phyloP scores from a whole-genome alignment of 1,140 invertebrate species.

The Drosophila lowei region DNA sequence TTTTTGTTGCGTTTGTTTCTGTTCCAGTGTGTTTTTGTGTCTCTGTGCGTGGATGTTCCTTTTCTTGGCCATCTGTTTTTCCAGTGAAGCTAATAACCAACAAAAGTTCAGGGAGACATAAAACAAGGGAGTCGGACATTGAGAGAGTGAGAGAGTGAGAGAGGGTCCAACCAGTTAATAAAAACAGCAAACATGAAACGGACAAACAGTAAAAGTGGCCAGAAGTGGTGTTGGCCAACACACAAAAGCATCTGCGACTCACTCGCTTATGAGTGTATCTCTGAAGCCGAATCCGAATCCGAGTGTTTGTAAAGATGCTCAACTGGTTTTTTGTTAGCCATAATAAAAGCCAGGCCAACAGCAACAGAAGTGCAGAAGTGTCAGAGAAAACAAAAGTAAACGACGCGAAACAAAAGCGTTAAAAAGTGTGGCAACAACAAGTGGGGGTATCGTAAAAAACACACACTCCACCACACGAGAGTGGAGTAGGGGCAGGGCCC shows the following conservation, averaged over 20 bases:
- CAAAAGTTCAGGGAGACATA: not conserved
- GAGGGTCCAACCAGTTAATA: slow-evolving; percentile 36
- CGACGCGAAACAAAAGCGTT: slow-evolving; percentile 65
- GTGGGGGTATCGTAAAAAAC: slow-evolving; percentile 30
- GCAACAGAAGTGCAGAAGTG: slow-evolving; percentile 15
- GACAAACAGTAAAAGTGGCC: slow-evolving; percentile 53
- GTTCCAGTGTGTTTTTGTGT: not conserved
- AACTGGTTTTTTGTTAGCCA: slow-evolving; percentile 60
- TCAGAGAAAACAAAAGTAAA: slow-evolving; percentile 67
- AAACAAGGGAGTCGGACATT: slow-evolving; percentile 21
- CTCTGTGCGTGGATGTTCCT: slow-evolving; percentile 1
- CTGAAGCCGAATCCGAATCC: slow-evolving; percentile 4
- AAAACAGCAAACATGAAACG: slow-evolving; percentile 38
- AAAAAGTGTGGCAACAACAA: slow-evolving; percentile 51
- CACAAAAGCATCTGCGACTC: slow-evolving; percentile 41
- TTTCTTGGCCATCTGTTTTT: slow-evolving; percentile 49
- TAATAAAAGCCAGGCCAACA: slow-evolving; percentile 53
- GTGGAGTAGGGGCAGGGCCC: slow-evolving; percentile 1
- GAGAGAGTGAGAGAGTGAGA: slow-evolving; percentile 25
- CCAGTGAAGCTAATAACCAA: slow-evolving; percentile 48
- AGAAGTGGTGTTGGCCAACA: slow-evolving; percentile 48
- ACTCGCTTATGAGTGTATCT: slow-evolving; percentile 19
- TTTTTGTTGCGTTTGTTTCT: slow-evolving; percentile 28
- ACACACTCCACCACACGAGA: not conserved
- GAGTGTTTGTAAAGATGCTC: slow-evolving; percentile 57